phyloP scores from a whole-genome alignment of 2,113 vertebrate genomes.

The Oxygymnocypris stewartii region DNA sequence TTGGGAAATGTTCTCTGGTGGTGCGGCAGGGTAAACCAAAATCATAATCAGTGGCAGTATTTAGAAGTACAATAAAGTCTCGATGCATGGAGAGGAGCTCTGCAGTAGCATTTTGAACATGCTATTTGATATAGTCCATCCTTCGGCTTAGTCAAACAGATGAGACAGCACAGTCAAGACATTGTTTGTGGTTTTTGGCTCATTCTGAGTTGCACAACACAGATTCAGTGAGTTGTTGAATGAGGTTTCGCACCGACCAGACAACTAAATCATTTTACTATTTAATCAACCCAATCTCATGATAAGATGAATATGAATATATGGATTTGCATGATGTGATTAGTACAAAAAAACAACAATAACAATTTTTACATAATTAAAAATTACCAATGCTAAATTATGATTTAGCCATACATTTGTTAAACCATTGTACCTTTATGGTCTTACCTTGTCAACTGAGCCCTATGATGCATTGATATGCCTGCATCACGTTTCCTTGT shows the following conservation, averaged over 20 bases:
- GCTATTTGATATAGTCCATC: not conserved
- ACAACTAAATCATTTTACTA: not conserved
- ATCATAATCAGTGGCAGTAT: not conserved
- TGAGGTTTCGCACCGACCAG: not conserved
- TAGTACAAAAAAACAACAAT: not conserved
- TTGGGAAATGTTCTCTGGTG: constrained; percentile 17
- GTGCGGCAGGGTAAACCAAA: constrained; percentile 1
- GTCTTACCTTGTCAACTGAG: not conserved
- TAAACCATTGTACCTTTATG: not conserved
- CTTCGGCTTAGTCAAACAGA: not conserved
- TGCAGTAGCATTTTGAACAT: not conserved
- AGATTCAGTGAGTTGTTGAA: not conserved
- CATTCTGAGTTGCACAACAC: not conserved
- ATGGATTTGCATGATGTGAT: not conserved
- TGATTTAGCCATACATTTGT: not conserved
- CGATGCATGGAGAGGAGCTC: not conserved
- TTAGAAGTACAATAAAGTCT: constrained; percentile 1
- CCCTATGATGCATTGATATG: constrained; percentile 25
- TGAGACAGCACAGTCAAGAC: not conserved
- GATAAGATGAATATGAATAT: not conserved
- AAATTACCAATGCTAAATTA: too few relatives aligned
- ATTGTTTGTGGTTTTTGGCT: not conserved
- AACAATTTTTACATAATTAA: too few relatives aligned
- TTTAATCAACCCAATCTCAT: not conserved
- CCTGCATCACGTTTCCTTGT: constrained; percentile 45